Evolutionary conservation across 2,888 invertebrate genomes (phyloP).

Genomic region (Tanypteryx hageni): DNA sequence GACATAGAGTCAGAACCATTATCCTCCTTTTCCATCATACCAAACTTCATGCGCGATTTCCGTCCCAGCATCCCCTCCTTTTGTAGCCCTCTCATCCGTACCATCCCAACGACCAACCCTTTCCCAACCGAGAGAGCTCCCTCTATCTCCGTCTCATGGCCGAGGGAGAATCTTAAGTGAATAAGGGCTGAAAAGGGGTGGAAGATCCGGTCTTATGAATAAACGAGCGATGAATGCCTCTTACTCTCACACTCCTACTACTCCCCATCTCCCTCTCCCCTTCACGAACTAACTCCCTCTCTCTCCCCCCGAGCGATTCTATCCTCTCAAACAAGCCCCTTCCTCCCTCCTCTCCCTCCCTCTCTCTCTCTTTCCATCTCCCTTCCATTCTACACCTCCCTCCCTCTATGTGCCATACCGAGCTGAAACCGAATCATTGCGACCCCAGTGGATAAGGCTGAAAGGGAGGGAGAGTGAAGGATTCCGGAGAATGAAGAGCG

Average conservation of each 20-base stretch:
- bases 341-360: neutral
- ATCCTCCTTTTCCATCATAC: neutral
- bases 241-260: neutral
- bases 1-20: neutral
- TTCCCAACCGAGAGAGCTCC: neutral
- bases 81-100: neutral
- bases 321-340: neutral
- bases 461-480: conserved; percentile 11
- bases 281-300: neutral
- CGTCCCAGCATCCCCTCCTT: neutral
- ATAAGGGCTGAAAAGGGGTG: conserved; percentile 19
- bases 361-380: no score
- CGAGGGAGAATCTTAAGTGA: conserved; percentile 29
- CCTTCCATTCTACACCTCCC: no score
- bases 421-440: conserved; percentile 13
- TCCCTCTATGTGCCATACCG: no score
- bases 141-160: neutral
- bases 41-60: conserved; percentile 26
- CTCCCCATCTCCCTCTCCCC: neutral
- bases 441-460: neutral
- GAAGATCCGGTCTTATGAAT: conserved; percentile 29
- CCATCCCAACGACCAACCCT: neutral
- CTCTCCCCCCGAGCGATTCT: neutral
- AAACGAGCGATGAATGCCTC: neutral
- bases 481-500: neutral